These are phyloP conservation scores for Stegodyphus dumicola DNA, from an alignment of 1,140 invertebrate genomes.

Conservation along the genomic window DNA sequence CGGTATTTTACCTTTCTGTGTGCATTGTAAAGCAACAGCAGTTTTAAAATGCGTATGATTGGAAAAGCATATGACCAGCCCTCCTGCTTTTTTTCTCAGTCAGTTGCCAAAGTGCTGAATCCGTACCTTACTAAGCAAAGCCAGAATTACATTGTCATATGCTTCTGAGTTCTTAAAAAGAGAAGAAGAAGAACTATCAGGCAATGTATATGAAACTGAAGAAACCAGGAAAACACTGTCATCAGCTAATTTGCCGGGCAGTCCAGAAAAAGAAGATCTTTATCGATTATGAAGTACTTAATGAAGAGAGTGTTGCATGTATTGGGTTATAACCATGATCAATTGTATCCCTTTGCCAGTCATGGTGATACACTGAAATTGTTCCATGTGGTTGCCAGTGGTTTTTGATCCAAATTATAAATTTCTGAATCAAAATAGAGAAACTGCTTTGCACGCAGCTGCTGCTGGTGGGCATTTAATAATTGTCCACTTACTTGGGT, in stretches of 20 bases:
- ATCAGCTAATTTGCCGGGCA: conserved; percentile 64
- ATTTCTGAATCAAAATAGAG: conserved; percentile 76
- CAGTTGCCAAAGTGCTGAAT: conserved; percentile 67
- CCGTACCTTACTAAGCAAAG: conserved; percentile 33
- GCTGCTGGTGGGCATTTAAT: conserved; percentile 75
- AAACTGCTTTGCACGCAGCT: conserved; percentile 83
- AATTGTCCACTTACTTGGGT: conserved; percentile 77
- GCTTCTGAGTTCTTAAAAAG: background rate
- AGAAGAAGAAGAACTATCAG: conserved; percentile 17
- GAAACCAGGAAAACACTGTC: conserved; percentile 60
- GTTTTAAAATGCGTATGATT: conserved; percentile 73
- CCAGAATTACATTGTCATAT: conserved; percentile 56
- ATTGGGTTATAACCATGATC: conserved; percentile 65
- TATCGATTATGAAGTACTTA: conserved; percentile 63
- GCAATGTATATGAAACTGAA: conserved; percentile 14
- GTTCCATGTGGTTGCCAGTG: too few species aligned
- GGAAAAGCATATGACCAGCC: conserved; percentile 72
- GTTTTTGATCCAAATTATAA: conserved; percentile 77
- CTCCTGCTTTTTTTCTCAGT: conserved; percentile 73
- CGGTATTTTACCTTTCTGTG: too few species aligned
- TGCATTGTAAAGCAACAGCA: conserved; percentile 80
- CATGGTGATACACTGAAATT: conserved; percentile 78
- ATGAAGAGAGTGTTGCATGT: conserved; percentile 24
- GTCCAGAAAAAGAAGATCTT: conserved; percentile 66
- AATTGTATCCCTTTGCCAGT: conserved; percentile 67